Percentiles rank a stretch among this genome's conserved stretches.
Evolutionary conservation across 2,888 invertebrate genomes (phyloP).

Genomic region (Anagyrus pseudococci): DNA sequence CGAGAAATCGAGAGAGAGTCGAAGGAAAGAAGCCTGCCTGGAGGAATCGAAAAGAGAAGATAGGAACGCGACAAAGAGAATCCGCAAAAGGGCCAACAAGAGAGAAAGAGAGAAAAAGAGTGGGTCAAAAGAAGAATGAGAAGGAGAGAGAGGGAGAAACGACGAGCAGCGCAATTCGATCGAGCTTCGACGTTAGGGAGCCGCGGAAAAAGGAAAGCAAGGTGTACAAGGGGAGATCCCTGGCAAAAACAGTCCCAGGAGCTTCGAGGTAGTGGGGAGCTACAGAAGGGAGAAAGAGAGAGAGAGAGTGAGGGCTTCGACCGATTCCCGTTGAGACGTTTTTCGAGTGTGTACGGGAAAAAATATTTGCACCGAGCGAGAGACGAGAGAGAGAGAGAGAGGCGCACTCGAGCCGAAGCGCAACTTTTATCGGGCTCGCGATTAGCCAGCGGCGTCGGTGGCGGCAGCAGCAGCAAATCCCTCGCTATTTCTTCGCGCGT

Average conservation of each 20-base stretch:
- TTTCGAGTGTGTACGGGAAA: neutral
- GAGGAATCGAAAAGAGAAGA: neutral
- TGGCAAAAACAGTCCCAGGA: conserved; percentile 10
- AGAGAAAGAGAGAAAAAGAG: conserved; percentile 6
- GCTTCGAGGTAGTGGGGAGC: neutral
- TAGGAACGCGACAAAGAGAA: neutral
- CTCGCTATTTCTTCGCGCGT: too few relatives aligned
- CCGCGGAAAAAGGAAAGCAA: too few relatives aligned
- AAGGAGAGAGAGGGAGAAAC: neutral
- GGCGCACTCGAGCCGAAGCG: neutral
- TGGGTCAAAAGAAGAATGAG: neutral
- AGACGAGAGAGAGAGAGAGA: neutral
- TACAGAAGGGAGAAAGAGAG: neutral
- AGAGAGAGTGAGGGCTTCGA: neutral
- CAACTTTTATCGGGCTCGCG: conserved; percentile 5
- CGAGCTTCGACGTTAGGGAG: too few relatives aligned
- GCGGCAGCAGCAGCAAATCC: too few relatives aligned
- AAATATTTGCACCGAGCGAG: conserved; percentile 24
- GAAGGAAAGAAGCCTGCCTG: neutral
- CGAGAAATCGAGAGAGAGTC: neutral
- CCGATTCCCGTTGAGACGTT: neutral
- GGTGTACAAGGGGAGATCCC: too few relatives aligned
- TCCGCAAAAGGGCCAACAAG: neutral
- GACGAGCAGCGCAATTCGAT: too few relatives aligned
- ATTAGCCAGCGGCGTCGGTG: too few relatives aligned